These are phyloP conservation scores for Strigamia maritima DNA, from an alignment of 2,888 invertebrate genomes.

Conservation along the genomic window DNA sequence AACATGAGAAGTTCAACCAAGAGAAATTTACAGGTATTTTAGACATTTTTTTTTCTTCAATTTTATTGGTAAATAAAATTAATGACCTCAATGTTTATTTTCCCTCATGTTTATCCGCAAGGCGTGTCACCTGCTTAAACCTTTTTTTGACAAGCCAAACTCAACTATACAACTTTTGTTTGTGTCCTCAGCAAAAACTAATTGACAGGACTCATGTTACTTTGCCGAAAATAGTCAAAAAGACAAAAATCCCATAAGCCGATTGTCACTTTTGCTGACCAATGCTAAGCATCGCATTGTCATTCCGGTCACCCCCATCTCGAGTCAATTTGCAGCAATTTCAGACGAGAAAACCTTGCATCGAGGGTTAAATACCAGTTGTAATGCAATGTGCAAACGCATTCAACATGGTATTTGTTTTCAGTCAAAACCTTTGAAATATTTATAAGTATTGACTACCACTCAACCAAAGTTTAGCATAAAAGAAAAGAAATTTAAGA, in stretches of 20 bases:
- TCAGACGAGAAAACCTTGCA: not conserved
- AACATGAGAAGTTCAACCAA: too few species aligned
- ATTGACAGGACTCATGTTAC: not conserved
- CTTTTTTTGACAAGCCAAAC: not conserved
- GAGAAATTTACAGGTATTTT: too few species aligned
- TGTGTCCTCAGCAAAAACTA: not conserved
- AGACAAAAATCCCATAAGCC: slow-evolving; percentile 4
- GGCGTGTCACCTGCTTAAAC: not conserved
- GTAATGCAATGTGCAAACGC: not conserved
- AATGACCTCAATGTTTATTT: too few species aligned
- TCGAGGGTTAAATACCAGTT: not conserved
- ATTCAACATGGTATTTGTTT: not conserved
- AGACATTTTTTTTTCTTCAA: too few species aligned
- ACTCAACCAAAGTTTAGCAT: not conserved
- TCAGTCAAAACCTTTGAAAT: not conserved
- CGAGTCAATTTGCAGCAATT: not conserved
- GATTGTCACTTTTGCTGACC: slow-evolving; percentile 4
- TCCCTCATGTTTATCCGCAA: not conserved
- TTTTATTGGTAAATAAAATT: too few species aligned
- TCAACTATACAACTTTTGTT: not conserved
- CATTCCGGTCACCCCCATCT: not conserved
- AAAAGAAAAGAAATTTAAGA: not conserved
- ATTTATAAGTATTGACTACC: not conserved
- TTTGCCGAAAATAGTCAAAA: not conserved
- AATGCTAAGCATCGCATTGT: not conserved